Base-by-base conservation (phyloP, 2,888 invertebrate genomes). In the Epinotia bilunana region DNA sequence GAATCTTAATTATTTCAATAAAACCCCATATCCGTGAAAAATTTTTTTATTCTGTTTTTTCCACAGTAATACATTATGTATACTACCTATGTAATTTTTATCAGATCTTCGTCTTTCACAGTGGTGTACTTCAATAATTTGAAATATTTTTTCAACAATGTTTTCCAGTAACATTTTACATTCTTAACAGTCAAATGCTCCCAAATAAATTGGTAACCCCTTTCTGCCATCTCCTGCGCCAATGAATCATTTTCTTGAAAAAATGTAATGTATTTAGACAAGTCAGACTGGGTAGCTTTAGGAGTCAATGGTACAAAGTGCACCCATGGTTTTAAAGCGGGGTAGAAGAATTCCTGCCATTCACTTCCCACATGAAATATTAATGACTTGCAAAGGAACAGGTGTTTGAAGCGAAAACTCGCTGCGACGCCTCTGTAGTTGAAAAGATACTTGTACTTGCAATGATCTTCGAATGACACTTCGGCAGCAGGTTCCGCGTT, bases 351-450 rank as follows among this genome's bases (percentile, higher is more conserved):
- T 92, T 99, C 99, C 57, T 96, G 92, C 99, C 99, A 99, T 79
- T 98, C 97, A 81, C 97, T 95, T 0, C 99, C 99, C 1, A 99
- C 98, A 88, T 99, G 99, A 84, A 99, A 98, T 0, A 99, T 98
- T 57, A 99, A 90, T 0, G 99, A 99, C 82, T 97, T 96, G 87
- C 99, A 99, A 0, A 99, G 92, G 84, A 99, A 98, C 60, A 99
- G 95, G 91, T 99, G 99, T 87, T 99, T 99, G 72, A 99, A 96
- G n/a, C 99, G 95, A 86, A 99, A 99, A 88, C 99, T 99, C 12
- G 99, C 99, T 3, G 99, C 99, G 0, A 99, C 99, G 2, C 99
- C 99, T 79, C 99, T 96, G 87, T 98, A 99, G 93, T 99, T 99
- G 87, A 99, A 99, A 58, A 99, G 94, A 88, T 98, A 99, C 89